Conservation (phyloP, 2,113 vertebrate genomes). For the Fukomys damarensis region DNA sequence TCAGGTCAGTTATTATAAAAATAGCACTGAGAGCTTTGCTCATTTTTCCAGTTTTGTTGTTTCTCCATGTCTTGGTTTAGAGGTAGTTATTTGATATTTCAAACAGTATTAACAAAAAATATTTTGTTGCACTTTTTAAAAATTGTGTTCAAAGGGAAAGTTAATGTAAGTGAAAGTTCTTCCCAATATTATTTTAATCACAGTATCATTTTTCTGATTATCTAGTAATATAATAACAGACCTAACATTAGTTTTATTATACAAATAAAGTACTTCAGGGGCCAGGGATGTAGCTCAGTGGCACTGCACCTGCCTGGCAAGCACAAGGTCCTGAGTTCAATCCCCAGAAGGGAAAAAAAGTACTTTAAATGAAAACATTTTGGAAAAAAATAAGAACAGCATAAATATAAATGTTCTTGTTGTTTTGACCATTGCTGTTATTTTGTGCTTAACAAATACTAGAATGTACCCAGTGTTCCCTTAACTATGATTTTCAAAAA, state of each 20-base stretch:
- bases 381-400: neutral
- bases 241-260: neutral
- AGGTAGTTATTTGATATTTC: neutral
- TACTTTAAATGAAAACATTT: slow-evolving; percentile 37
- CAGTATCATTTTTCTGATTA: slow-evolving; percentile 1
- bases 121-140: neutral
- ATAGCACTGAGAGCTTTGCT: neutral
- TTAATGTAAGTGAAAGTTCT: slow-evolving; percentile 15
- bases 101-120: too few relatives aligned
- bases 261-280: neutral
- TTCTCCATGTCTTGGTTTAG: neutral
- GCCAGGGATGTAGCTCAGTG: too few relatives aligned
- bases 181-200: slow-evolving; percentile 7
- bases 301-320: too few relatives aligned
- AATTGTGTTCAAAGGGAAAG: neutral
- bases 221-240: neutral
- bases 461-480: slow-evolving; percentile 10
- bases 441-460: slow-evolving; percentile 6
- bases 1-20: neutral
- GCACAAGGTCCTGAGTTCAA: too few relatives aligned
- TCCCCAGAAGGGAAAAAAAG: neutral
- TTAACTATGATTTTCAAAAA: slow-evolving; percentile 2
- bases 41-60: neutral
- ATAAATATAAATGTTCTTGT: neutral
- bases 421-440: neutral